Evolutionary conservation across 2,113 vertebrate genomes (phyloP).

Genomic region (Ardeotis arabs): DNA sequence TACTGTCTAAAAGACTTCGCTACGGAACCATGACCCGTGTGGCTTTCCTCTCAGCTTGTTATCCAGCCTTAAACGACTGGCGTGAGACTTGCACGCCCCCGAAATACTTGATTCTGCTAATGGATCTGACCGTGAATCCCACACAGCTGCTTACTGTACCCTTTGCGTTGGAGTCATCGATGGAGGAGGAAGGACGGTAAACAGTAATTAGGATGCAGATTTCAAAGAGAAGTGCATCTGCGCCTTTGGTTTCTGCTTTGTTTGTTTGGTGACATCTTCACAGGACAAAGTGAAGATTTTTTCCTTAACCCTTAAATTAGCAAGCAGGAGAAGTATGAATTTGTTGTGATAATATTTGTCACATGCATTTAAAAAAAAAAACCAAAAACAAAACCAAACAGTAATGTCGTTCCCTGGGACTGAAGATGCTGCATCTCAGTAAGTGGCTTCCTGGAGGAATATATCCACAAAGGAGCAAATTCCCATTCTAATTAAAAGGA

Average conservation of each 20-base stretch:
- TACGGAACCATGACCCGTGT: background rate
- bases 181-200: conserved; percentile 1
- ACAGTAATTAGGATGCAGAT: conserved; percentile 75
- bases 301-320: conserved; percentile 60
- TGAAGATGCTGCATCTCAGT: conserved; percentile 9
- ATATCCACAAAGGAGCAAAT: conserved; percentile 57
- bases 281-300: conserved; percentile 34
- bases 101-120: background rate
- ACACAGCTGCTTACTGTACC: conserved; percentile 6
- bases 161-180: conserved; percentile 49
- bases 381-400: background rate
- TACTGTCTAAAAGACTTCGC: background rate
- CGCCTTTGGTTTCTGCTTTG: conserved; percentile 43
- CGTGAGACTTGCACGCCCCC: background rate
- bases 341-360: conserved; percentile 38
- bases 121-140: conserved; percentile 33
- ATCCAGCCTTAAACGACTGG: background rate
- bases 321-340: conserved; percentile 70
- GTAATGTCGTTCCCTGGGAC: conserved; percentile 1
- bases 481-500: conserved; percentile 72
- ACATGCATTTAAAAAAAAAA: background rate
- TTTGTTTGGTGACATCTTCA: conserved; percentile 71
- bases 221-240: conserved; percentile 65
- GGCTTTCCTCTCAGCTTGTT: background rate
- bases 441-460: conserved; percentile 56